Evolutionary conservation across 2,797 vertebrate genomes (phyloP), one percentile per base, ranked within the genome.

Genomic region (Poecilia picta): DNA sequence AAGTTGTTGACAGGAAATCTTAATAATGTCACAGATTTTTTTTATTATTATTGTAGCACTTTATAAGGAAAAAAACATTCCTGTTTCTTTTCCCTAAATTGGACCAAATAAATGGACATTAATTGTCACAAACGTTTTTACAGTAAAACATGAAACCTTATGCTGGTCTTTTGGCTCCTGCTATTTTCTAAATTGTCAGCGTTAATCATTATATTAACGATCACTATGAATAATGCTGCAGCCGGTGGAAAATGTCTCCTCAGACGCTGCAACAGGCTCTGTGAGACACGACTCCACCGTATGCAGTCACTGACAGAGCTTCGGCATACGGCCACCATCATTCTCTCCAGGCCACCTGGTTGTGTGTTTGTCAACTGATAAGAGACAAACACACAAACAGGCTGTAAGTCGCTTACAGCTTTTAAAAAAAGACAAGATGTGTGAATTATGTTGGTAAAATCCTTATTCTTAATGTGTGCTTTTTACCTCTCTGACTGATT

Each of bases 201-300:
- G 33, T 73, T 80, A 80, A 87, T 90, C 33, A 84, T 87, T 85
- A 53, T 81, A 72, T 84, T 82, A 73, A 78, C 59, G 70, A 85
- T 90, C 74, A 75, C 33, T 62, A 72, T 43, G 76, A 83, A 20
- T 68, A 51, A 87, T 25, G 83, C 90, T 75, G 87, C 73, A 76
- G 73, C 76, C 74, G 47, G 82, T 41, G 18, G 77, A 55, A 53
- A 75, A 79, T 68, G 43, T 76, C 80, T 75, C 73, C 75, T 81
- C 72, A 64, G 70, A 82, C 55, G 5, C 66, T 49, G 53, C 53
- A 49, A 75, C 74, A 57, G 64, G 81, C 55, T 11, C 72, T 45
- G 47, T 66, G 59, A 75, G 53, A 85, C 79, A 84, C 76, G 49
- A 76, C 81, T 59, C 46, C 62, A 23, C 81, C 28, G 13, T 33